Conservation (phyloP, 2,888 invertebrate species). For the Leptinotarsa juncta region DNA sequence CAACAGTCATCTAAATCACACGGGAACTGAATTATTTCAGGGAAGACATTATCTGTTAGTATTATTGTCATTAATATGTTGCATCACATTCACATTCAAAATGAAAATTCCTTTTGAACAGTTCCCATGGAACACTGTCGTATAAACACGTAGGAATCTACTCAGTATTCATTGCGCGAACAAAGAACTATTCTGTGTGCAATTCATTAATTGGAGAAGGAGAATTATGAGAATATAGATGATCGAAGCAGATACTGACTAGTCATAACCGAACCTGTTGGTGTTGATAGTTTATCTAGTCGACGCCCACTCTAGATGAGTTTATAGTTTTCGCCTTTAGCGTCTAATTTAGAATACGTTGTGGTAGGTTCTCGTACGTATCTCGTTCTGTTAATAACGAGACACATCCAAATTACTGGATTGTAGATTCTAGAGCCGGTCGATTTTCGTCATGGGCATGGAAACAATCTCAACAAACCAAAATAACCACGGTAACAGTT, state of each 20-base stretch:
- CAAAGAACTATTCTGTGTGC: constrained; percentile 20
- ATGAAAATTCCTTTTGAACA: constrained; percentile 18
- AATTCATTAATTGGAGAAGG: constrained; percentile 14
- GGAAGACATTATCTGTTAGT: constrained; percentile 15
- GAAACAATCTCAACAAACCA: constrained; percentile 40
- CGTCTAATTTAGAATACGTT: constrained; percentile 20
- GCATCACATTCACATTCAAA: constrained; percentile 21
- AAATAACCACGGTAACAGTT: constrained; percentile 46
- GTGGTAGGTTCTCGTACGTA: constrained; percentile 10
- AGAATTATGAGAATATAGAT: constrained; percentile 18
- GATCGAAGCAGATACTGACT: constrained; percentile 4
- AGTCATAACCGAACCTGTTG: constrained; percentile 17
- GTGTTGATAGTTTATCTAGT: constrained; percentile 12
- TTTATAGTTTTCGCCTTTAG: constrained; percentile 14
- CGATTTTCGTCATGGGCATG: constrained; percentile 9
- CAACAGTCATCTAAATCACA: constrained; percentile 18
- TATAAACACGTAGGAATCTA: constrained; percentile 18
- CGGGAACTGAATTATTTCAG: constrained; percentile 18
- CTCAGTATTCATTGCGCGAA: constrained; percentile 13
- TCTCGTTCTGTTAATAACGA: background rate
- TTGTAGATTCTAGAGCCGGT: constrained; percentile 3
- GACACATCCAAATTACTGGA: constrained; percentile 8
- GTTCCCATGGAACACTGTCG: constrained; percentile 20
- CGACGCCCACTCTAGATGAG: constrained; percentile 19
- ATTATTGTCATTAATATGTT: constrained; percentile 18